A percentile compares a stretch with the other conserved stretches of the same genome.
Conservation (phyloP, 2,888 invertebrate species). For the Catocala fraxini region DNA sequence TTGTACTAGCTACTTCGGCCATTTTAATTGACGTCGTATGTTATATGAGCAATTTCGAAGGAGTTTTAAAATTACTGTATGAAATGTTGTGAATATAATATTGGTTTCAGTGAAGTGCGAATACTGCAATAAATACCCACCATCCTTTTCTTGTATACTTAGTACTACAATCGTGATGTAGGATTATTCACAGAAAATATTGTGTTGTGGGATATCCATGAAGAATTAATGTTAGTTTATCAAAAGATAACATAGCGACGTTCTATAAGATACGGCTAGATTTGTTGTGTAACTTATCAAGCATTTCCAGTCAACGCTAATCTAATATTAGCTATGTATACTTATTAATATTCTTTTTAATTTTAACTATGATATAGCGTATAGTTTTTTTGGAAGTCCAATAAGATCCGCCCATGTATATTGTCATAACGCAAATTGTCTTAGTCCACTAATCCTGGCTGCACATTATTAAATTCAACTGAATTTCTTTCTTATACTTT, state of each 20-base stretch:
- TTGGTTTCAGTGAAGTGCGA: too few species aligned
- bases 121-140: too few species aligned
- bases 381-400: background rate
- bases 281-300: slow-evolving; percentile 5
- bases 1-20: slow-evolving; percentile 1
- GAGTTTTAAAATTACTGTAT: background rate
- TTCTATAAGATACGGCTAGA: background rate
- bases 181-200: too few species aligned
- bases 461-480: too few species aligned
- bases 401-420: background rate
- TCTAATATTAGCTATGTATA: slow-evolving; percentile 4
- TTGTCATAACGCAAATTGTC: background rate
- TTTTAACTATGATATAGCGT: background rate
- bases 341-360: background rate
- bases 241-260: slow-evolving; percentile 30
- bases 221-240: slow-evolving; percentile 18
- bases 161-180: too few species aligned
- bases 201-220: background rate
- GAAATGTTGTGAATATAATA: too few species aligned
- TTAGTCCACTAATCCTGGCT: too few species aligned
- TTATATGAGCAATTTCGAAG: slow-evolving; percentile 16
- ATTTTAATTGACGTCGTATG: background rate
- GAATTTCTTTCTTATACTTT: too few species aligned
- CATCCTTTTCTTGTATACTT: too few species aligned
- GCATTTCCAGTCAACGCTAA: slow-evolving; percentile 33